Percentiles rank a stretch among this genome's conserved stretches.
Evolutionary conservation across 1,140 invertebrate genomes (phyloP).

Genomic region (Maniola jurtina): DNA sequence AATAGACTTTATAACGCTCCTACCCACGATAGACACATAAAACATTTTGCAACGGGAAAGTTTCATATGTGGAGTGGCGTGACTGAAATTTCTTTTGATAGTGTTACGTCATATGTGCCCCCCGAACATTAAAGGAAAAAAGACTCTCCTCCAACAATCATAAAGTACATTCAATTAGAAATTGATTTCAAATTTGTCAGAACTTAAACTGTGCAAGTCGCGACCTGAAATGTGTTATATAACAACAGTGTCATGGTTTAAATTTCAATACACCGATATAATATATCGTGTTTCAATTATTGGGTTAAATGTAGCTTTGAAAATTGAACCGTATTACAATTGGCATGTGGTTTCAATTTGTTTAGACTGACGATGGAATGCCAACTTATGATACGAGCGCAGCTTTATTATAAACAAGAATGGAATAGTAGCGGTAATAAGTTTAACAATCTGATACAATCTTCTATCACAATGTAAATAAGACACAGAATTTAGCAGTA

Average conservation of each 20-base stretch:
- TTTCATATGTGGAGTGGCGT: slow-evolving; percentile 55
- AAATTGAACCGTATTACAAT: slow-evolving; percentile 46
- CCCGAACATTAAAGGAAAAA: slow-evolving; percentile 40
- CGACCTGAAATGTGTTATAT: slow-evolving; percentile 49
- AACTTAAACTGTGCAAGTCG: slow-evolving; percentile 32
- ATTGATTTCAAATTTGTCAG: slow-evolving; percentile 45
- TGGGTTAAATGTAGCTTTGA: slow-evolving; percentile 42
- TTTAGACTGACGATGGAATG: slow-evolving; percentile 43
- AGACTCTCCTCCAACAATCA: slow-evolving; percentile 41
- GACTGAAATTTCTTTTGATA: slow-evolving; percentile 55
- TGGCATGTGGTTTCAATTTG: slow-evolving; percentile 46
- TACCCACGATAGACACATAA: background rate
- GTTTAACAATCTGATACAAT: slow-evolving; percentile 11
- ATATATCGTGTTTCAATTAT: slow-evolving; percentile 62
- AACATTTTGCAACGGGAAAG: slow-evolving; percentile 7
- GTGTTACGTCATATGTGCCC: slow-evolving; percentile 48
- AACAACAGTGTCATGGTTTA: slow-evolving; percentile 45
- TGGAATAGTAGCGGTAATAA: slow-evolving; percentile 42
- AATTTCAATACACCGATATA: slow-evolving; percentile 45
- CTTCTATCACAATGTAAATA: slow-evolving; percentile 19
- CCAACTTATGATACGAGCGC: slow-evolving; percentile 29
- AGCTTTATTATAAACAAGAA: slow-evolving; percentile 38
- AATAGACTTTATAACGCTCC: slow-evolving; percentile 2
- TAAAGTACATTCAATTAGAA: slow-evolving; percentile 61
- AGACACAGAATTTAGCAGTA: slow-evolving; percentile 5